Conservation (phyloP, 2,113 vertebrate species). For the Seriola dumerili region DNA sequence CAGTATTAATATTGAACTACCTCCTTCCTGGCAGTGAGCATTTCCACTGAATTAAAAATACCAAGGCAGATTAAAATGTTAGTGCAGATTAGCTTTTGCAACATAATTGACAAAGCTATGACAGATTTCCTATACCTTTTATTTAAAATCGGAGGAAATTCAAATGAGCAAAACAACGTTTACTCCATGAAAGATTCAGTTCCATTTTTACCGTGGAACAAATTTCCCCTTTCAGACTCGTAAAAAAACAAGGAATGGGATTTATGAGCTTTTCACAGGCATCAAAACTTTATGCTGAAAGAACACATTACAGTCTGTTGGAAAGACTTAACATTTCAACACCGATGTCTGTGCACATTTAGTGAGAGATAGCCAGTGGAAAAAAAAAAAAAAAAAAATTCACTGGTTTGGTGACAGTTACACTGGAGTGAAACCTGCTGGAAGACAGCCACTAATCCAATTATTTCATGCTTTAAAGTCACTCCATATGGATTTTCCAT, state of each 20-base stretch:
- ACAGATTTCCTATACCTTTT: neutral
- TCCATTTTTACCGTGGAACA: neutral
- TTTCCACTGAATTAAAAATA: neutral
- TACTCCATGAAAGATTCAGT: neutral
- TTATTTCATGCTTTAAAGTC: constrained; percentile 35
- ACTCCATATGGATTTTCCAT: constrained; percentile 10
- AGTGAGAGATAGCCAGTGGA: neutral
- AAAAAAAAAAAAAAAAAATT: neutral
- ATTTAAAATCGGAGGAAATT: neutral
- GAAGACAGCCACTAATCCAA: constrained; percentile 11
- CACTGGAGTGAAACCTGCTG: constrained; percentile 6
- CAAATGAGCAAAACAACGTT: neutral
- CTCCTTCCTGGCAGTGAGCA: neutral
- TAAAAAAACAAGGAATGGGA: neutral
- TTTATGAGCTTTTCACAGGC: neutral
- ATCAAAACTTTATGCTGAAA: constrained; percentile 10
- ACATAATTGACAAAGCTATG: neutral
- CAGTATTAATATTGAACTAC: neutral
- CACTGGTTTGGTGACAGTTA: neutral
- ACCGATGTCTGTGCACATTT: neutral
- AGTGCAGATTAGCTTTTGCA: neutral
- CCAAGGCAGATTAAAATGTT: neutral
- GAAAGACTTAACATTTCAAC: constrained; percentile 6
- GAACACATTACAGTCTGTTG: neutral
- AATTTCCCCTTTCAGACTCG: neutral